A percentile compares a stretch with the other conserved stretches of the same genome.
These are phyloP conservation scores for Casuarius casuarius DNA, from an alignment of 2,113 vertebrate species.

Conservation along the genomic window DNA sequence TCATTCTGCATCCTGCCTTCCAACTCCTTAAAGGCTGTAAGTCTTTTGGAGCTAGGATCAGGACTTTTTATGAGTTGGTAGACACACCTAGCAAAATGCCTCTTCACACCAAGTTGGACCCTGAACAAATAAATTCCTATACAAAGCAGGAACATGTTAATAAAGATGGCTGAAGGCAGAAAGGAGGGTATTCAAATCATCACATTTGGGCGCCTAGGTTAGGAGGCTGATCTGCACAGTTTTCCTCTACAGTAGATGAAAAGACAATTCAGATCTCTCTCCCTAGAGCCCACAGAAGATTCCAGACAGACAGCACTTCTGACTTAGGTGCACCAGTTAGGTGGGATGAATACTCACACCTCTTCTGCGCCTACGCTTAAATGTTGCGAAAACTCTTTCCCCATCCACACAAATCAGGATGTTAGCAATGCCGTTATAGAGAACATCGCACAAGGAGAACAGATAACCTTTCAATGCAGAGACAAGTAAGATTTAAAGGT, in stretches of 20 bases:
- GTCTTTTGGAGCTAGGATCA: not conserved
- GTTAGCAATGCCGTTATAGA: not conserved
- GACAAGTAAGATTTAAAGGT: not conserved
- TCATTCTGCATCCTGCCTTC: not conserved
- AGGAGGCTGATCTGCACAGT: not conserved
- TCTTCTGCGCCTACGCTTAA: not conserved
- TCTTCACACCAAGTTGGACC: slow-evolving; percentile 14
- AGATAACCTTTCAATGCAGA: not conserved
- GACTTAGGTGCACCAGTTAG: not conserved
- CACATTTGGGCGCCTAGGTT: not conserved
- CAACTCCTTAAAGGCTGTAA: not conserved
- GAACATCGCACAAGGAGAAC: not conserved
- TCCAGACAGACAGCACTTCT: not conserved
- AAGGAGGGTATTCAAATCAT: not conserved
- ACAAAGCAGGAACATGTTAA: slow-evolving; percentile 14
- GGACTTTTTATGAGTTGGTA: not conserved
- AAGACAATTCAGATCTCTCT: not conserved
- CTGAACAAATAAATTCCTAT: slow-evolving; percentile 24
- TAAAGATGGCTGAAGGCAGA: not conserved
- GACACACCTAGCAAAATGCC: not conserved
- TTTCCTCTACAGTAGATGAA: not conserved
- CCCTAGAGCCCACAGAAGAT: not conserved
- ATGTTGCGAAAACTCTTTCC: not conserved
- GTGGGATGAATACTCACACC: not conserved
- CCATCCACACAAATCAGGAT: not conserved